Conservation (phyloP, 2,113 vertebrate genomes). For the Ancistrus triradiatus region DNA sequence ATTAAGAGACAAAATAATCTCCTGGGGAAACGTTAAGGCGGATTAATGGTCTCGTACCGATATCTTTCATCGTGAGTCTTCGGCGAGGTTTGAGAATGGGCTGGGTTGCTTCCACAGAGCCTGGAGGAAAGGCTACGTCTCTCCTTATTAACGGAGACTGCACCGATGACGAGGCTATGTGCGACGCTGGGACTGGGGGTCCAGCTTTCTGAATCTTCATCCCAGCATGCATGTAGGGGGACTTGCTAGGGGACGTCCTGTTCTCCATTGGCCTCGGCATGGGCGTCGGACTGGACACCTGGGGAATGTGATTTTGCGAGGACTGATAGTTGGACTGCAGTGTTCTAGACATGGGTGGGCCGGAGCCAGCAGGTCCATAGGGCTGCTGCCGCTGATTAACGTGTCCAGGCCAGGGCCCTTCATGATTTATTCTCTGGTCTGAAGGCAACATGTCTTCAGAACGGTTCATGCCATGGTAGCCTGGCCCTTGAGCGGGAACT, state of each 20-base stretch:
- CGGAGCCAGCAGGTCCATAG: slow-evolving; percentile 80
- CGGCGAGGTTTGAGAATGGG: slow-evolving; percentile 89
- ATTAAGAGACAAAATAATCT: not conserved
- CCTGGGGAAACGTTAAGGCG: not conserved
- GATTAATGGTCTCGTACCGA: slow-evolving; percentile 67
- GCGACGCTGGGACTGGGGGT: slow-evolving; percentile 89
- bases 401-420: slow-evolving; percentile 88
- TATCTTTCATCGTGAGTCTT: slow-evolving; percentile 91
- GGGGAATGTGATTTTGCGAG: slow-evolving; percentile 96
- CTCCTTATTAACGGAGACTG: slow-evolving; percentile 89
- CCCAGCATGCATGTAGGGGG: slow-evolving; percentile 88
- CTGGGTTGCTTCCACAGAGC: slow-evolving; percentile 89
- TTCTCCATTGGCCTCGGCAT: slow-evolving; percentile 90
- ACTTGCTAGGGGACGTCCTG: slow-evolving; percentile 93
- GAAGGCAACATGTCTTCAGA: slow-evolving; percentile 91
- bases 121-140: slow-evolving; percentile 92
- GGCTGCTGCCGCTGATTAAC: slow-evolving; percentile 86
- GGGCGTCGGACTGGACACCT: slow-evolving; percentile 92
- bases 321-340: slow-evolving; percentile 87
- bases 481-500: slow-evolving; percentile 78
- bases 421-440: slow-evolving; percentile 94
- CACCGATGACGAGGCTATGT: slow-evolving; percentile 82
- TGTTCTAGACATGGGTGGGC: slow-evolving; percentile 84
- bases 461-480: slow-evolving; percentile 88
- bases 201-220: slow-evolving; percentile 98